Evolutionary conservation across 2,888 invertebrate genomes (phyloP).

Genomic region (Diarsia brunnea): DNA sequence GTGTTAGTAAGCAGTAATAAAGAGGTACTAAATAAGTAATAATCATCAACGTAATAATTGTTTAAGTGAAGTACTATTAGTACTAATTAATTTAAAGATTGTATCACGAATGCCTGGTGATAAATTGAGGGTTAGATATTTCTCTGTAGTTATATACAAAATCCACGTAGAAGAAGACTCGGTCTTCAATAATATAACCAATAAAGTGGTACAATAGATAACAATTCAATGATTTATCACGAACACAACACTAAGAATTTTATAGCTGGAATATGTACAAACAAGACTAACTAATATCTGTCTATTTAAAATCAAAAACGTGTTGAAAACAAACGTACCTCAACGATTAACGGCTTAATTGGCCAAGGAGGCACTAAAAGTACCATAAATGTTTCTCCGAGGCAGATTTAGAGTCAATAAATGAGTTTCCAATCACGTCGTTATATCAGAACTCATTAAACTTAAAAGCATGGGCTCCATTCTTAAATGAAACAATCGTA

Average conservation of each 20-base stretch:
- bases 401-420: slow-evolving; percentile 64
- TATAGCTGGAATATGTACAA: slow-evolving; percentile 15
- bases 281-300: slow-evolving; percentile 28
- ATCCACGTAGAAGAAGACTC: too few species aligned
- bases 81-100: too few species aligned
- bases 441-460: slow-evolving; percentile 83
- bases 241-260: slow-evolving; percentile 19
- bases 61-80: too few species aligned
- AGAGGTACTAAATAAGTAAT: too few species aligned
- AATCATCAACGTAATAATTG: too few species aligned
- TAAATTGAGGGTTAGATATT: too few species aligned
- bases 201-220: slow-evolving; percentile 38
- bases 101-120: too few species aligned
- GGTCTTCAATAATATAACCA: slow-evolving; percentile 7
- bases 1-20: too few species aligned
- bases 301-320: slow-evolving; percentile 48
- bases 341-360: slow-evolving; percentile 58
- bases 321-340: slow-evolving; percentile 53
- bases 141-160: too few species aligned
- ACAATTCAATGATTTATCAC: slow-evolving; percentile 22
- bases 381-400: slow-evolving; percentile 53
- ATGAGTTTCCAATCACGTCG: slow-evolving; percentile 74
- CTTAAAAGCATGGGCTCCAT: slow-evolving; percentile 76
- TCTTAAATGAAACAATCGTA: slow-evolving; percentile 87
- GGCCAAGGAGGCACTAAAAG: slow-evolving; percentile 56